phyloP scores from a whole-genome alignment of 2,113 vertebrate genomes.

The Hyla sarda region DNA sequence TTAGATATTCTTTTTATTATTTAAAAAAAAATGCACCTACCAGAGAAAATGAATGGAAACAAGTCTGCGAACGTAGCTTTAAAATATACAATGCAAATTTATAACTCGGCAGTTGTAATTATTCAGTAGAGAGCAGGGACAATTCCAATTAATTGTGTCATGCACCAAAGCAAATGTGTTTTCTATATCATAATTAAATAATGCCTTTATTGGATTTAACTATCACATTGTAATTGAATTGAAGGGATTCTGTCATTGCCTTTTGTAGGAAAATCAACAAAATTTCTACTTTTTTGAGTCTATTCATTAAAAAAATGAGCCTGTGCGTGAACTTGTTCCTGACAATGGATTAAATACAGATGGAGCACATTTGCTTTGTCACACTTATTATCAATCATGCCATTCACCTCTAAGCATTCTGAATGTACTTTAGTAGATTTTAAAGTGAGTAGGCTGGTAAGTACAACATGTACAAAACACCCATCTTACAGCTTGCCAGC shows the following conservation, averaged over 20 bases:
- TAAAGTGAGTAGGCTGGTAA: neutral
- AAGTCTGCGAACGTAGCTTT: neutral
- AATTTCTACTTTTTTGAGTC: neutral
- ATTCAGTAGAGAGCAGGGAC: neutral
- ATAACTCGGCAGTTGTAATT: neutral
- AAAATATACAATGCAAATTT: constrained; percentile 8
- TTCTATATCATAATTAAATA: constrained; percentile 2
- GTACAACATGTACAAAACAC: neutral
- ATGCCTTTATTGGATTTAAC: neutral
- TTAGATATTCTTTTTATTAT: neutral
- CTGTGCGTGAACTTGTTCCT: neutral
- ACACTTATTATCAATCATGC: neutral
- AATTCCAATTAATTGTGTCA: constrained; percentile 1
- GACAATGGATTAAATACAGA: neutral
- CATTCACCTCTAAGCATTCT: neutral
- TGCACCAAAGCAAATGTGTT: neutral
- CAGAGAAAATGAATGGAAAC: neutral
- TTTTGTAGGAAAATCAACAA: neutral
- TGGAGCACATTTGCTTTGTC: neutral
- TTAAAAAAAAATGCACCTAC: constrained; percentile 14
- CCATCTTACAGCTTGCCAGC: neutral
- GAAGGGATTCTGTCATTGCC: neutral
- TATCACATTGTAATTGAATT: neutral
- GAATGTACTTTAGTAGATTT: neutral
- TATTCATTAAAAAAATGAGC: neutral